Evolutionary conservation across 2,113 vertebrate genomes (phyloP).

Genomic region (Ia io): DNA sequence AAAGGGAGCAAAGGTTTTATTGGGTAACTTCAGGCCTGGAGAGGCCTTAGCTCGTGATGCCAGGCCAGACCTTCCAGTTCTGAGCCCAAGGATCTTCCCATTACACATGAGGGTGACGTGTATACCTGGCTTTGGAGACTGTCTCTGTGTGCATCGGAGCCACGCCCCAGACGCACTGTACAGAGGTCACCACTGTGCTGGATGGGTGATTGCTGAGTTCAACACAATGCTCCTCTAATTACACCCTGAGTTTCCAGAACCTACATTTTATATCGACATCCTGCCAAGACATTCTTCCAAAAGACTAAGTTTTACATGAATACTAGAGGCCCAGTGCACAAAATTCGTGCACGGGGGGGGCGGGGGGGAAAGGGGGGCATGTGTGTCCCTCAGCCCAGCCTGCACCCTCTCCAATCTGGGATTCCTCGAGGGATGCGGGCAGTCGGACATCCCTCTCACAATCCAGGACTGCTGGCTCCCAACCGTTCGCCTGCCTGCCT

Average conservation of each 20-base stretch:
- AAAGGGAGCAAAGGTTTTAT: background rate
- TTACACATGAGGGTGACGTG: background rate
- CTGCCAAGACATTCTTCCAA: background rate
- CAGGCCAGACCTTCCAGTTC: background rate
- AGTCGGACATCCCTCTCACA: too few species aligned
- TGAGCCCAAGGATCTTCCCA: background rate
- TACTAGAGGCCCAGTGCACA: too few species aligned
- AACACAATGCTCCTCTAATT: background rate
- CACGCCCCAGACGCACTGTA: background rate
- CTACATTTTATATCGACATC: background rate
- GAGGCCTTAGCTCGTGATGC: background rate
- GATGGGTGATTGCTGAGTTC: background rate
- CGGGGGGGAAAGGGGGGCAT: too few species aligned
- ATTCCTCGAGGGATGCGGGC: too few species aligned
- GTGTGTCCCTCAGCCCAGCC: too few species aligned
- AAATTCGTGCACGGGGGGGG: too few species aligned
- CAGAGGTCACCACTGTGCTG: background rate
- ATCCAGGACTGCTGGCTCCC: too few species aligned
- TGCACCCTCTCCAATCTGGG: too few species aligned
- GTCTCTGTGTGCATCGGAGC: background rate
- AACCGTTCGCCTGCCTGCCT: too few species aligned
- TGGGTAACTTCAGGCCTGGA: background rate
- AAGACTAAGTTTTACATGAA: background rate
- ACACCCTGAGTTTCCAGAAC: background rate
- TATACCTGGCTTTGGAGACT: background rate